Evolutionary conservation across 1,140 invertebrate species (phyloP).

Genomic region (Drosophila paulistorum): DNA sequence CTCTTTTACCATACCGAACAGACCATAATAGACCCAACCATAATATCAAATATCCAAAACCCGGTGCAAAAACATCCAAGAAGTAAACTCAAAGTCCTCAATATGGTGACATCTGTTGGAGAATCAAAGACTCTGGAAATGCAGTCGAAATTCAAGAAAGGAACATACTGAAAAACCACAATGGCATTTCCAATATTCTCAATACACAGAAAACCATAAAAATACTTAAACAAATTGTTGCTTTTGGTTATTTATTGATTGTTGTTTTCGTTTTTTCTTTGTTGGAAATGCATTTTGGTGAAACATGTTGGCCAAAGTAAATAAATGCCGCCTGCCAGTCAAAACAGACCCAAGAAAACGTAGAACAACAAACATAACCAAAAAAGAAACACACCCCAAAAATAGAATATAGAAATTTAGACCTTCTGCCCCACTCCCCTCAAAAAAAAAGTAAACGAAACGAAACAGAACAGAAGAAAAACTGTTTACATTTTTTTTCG

Average conservation of each 20-base stretch:
- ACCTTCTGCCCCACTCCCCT: not conserved
- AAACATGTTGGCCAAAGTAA: constrained; percentile 54
- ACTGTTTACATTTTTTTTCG: constrained; percentile 26
- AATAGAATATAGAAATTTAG: constrained; percentile 21
- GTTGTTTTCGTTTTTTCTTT: constrained; percentile 7
- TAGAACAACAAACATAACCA: constrained; percentile 30
- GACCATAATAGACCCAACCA: too few species aligned
- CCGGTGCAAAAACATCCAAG: constrained; percentile 30
- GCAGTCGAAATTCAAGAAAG: constrained; percentile 7
- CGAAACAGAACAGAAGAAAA: constrained; percentile 28
- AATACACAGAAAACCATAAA: constrained; percentile 17
- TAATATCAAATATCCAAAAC: constrained; percentile 59
- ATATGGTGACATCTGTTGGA: not conserved
- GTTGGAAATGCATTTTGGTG: constrained; percentile 50
- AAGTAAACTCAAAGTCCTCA: not conserved
- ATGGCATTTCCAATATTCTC: not conserved
- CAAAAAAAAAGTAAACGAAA: constrained; percentile 16
- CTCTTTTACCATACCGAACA: constrained; percentile 55
- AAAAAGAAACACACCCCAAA: constrained; percentile 43
- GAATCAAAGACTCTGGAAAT: constrained; percentile 21
- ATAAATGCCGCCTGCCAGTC: constrained; percentile 54
- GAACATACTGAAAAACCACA: not conserved
- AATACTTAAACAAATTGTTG: constrained; percentile 31
- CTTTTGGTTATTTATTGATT: constrained; percentile 24
- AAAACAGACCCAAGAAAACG: constrained; percentile 34